Base-by-base conservation (phyloP, 2,113 vertebrate genomes). In the Takifugu bimaculatus region DNA sequence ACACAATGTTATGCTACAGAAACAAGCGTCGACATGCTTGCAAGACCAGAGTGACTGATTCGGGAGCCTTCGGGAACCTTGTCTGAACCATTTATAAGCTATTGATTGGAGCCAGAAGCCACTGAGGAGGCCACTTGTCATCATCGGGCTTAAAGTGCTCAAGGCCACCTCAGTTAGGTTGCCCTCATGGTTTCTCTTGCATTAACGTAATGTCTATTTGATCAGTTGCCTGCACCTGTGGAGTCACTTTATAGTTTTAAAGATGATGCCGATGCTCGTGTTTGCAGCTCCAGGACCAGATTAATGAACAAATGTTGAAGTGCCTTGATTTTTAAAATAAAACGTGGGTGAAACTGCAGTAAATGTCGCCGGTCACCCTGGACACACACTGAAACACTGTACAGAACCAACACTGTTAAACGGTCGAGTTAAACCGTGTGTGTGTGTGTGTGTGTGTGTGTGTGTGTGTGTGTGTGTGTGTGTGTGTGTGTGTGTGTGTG, bases 51-150 rank as follows among this genome's bases (percentile, higher is more conserved):
- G n/a, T 14, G 50, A 29, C 5, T 42, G 42, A 54, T 58, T 28
- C 15, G 11, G 68, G 44, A 27, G 56, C 29, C 27, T 60, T 68
- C 65, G 57, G 65, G 52, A 63, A 44, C 26, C 63, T 65, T 67
- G 63, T 82, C 68, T 77, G 63, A 65, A 58, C 59, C 58, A 54
- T 69, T 68, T 77, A 76, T 78, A 70, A 54, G 54, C 26, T 68
- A 79, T 75, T 76, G 67, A 79, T 77, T 65, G 63, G 27, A 74
- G 72, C 80, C 72, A 26, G 0, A 5, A 52, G 66, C 27, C 39
- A 63, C 61, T 53, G 57, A 65, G 26, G 77, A 52, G 53, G 77
- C 75, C 72, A 73, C 48, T 68, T 65, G 56, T 68, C 59, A 74
- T 78, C 69, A 45, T 52, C 20, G 2, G 64, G 70, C 60, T 48